Evolutionary conservation across 2,797 vertebrate genomes (phyloP).

Genomic region (Astyanax mexicanus): DNA sequence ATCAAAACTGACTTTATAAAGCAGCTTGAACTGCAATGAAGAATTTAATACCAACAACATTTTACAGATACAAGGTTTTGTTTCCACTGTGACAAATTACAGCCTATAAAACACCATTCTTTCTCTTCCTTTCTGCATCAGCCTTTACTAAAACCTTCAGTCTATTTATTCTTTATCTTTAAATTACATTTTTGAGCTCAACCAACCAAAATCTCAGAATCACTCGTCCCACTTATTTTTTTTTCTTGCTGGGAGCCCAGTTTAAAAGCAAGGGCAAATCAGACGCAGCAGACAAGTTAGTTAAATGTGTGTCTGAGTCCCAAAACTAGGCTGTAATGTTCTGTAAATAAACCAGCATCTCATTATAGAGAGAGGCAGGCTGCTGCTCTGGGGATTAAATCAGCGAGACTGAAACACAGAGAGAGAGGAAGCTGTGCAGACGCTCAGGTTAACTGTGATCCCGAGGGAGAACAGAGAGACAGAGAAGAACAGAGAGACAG

Average conservation of each 20-base stretch:
- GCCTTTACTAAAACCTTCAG: neutral
- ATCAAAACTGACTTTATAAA: too few species aligned
- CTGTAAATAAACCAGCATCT: conserved; percentile 16
- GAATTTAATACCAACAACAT: too few species aligned
- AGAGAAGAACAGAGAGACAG: neutral
- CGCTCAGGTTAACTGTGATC: conserved; percentile 4
- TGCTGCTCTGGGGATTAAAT: conserved; percentile 19
- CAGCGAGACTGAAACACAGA: conserved; percentile 3
- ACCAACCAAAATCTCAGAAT: neutral
- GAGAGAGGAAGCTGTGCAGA: neutral
- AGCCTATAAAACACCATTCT: too few species aligned
- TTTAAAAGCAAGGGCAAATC: conserved; percentile 11
- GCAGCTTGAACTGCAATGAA: too few species aligned
- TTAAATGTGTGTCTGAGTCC: conserved; percentile 13
- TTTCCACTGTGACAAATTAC: too few species aligned
- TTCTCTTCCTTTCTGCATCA: neutral
- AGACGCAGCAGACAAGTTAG: conserved; percentile 6
- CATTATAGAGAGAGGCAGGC: conserved; percentile 20
- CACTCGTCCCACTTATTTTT: neutral
- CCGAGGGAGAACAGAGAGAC: conserved; percentile 6
- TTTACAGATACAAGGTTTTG: too few species aligned
- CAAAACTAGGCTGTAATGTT: conserved; percentile 37
- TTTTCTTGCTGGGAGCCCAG: conserved; percentile 6
- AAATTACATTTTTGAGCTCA: neutral
- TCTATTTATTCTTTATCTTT: neutral